phyloP scores from a whole-genome alignment of 2,888 invertebrate genomes.

The Oligia strigilis region DNA sequence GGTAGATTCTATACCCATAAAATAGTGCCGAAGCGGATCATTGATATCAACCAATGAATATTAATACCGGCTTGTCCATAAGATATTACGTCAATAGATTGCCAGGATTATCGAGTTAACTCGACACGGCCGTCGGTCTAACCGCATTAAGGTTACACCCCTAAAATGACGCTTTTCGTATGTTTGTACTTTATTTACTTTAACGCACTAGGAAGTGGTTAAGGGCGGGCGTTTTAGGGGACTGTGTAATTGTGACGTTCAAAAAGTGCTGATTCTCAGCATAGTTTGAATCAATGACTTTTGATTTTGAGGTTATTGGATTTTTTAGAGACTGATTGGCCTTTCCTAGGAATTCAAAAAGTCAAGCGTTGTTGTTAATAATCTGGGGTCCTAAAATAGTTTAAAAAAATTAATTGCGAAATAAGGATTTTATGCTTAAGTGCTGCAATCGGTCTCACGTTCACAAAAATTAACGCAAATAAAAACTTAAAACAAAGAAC shows the following conservation, averaged over 20 bases:
- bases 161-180: conserved; percentile 61
- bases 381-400: background rate
- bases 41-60: conserved; percentile 64
- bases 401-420: background rate
- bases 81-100: conserved; percentile 74
- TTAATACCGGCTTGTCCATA: conserved; percentile 64
- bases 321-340: background rate
- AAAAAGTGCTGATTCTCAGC: background rate
- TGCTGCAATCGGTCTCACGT: background rate
- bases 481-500: background rate
- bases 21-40: background rate
- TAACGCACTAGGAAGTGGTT: background rate
- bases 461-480: background rate
- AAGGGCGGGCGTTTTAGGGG: background rate
- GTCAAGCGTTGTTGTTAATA: background rate
- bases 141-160: conserved; percentile 55
- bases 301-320: background rate
- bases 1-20: background rate
- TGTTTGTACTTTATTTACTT: background rate
- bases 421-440: background rate
- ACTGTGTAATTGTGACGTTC: background rate
- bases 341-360: background rate
- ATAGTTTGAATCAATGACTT: background rate
- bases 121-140: conserved; percentile 65
- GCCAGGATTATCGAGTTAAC: conserved; percentile 73